Evolutionary conservation across 1,140 invertebrate species (phyloP).

Genomic region (Rhyzopertha dominica): DNA sequence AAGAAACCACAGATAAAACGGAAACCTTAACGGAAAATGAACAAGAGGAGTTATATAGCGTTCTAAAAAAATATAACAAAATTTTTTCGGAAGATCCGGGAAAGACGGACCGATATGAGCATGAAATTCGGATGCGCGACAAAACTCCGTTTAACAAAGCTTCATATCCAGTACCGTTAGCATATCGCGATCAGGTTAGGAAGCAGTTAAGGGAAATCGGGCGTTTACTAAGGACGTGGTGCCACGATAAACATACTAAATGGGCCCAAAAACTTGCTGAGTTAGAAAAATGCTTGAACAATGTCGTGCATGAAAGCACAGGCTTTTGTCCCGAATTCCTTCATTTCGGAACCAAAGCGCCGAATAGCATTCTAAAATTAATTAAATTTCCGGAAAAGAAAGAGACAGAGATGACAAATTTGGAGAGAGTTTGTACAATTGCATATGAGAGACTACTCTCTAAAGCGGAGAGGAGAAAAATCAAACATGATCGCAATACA

Average conservation of each 20-base stretch:
- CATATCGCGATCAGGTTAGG: slow-evolving; percentile 22
- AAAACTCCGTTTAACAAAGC: slow-evolving; percentile 22
- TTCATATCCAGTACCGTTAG: slow-evolving; percentile 34
- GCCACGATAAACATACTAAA: slow-evolving; percentile 5
- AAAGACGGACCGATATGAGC: slow-evolving; percentile 22
- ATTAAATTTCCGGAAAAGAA: no score
- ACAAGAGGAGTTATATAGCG: background rate
- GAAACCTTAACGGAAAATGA: background rate
- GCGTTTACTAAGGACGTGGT: slow-evolving; percentile 1
- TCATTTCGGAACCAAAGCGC: background rate
- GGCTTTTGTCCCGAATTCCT: slow-evolving; percentile 6
- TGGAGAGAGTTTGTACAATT: no score
- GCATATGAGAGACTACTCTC: background rate
- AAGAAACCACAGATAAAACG: background rate
- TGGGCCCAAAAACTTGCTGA: slow-evolving; percentile 2
- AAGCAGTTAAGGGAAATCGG: slow-evolving; percentile 17
- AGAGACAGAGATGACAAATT: no score
- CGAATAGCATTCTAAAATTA: background rate
- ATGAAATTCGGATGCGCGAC: slow-evolving; percentile 27
- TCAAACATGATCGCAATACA: background rate
- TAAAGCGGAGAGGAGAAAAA: background rate
- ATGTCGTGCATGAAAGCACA: background rate
- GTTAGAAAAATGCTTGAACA: slow-evolving; percentile 3
- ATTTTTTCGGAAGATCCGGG: slow-evolving; percentile 20
- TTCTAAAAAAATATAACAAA: slow-evolving; percentile 1